Percentiles rank a stretch among this genome's conserved stretches.
phyloP scores from a whole-genome alignment of 1,140 invertebrate genomes.

The Heliconius eleuchia region DNA sequence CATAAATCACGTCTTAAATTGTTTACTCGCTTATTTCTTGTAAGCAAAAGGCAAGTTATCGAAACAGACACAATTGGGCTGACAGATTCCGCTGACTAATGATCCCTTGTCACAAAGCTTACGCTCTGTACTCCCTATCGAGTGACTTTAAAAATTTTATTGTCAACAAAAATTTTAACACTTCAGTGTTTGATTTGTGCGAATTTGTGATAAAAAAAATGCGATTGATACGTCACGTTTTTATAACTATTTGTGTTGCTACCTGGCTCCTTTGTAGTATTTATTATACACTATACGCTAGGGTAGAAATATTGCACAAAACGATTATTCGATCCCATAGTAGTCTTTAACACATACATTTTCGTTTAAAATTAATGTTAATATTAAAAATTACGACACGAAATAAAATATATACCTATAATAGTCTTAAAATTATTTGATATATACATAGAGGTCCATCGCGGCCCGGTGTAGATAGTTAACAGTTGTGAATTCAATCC shows the following conservation, averaged over 20 bases:
- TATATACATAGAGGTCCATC: no score
- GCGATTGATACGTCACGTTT: conserved; percentile 78
- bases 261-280: conserved; percentile 68
- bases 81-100: conserved; percentile 72
- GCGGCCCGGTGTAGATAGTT: no score
- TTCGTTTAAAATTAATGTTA: no score
- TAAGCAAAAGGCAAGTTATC: conserved; percentile 60
- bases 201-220: conserved; percentile 67
- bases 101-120: conserved; percentile 63
- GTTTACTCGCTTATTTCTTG: conserved; percentile 72
- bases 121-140: conserved; percentile 58
- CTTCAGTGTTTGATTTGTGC: conserved; percentile 80
- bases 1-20: conserved; percentile 66
- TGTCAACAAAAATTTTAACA: conserved; percentile 75
- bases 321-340: background rate
- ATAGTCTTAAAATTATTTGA: no score
- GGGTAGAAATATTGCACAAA: conserved; percentile 7
- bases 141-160: conserved; percentile 61
- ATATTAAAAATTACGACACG: no score
- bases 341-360: background rate
- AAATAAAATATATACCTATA: no score
- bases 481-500: no score
- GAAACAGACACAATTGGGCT: conserved; percentile 58
- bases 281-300: background rate
- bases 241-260: conserved; percentile 77